Evolutionary conservation across 35 echinoderm and acorn worm species (phyloP).

Genomic region (Acanthaster planci): DNA sequence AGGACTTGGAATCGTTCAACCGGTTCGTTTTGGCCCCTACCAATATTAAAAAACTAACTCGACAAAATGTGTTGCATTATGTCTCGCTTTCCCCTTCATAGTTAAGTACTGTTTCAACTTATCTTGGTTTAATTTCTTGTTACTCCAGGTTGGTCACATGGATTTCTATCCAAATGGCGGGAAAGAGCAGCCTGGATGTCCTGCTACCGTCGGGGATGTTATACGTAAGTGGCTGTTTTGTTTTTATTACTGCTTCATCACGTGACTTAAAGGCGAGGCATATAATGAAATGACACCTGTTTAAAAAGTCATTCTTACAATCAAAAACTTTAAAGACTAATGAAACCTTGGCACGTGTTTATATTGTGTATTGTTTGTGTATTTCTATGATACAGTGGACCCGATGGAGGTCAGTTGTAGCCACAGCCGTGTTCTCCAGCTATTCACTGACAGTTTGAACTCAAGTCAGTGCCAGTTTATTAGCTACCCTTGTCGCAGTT

Average conservation of each 20-base stretch:
- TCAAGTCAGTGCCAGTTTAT: slow-evolving; percentile 32
- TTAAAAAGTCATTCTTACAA: too few relatives aligned
- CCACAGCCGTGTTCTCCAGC: slow-evolving; percentile 35
- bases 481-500: slow-evolving; percentile 55
- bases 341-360: too few relatives aligned
- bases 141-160: slow-evolving; percentile 50
- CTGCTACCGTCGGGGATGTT: slow-evolving; percentile 7
- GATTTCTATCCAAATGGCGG: slow-evolving; percentile 93
- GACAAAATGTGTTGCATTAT: not conserved
- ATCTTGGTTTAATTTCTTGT: not conserved
- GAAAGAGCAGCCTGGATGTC: slow-evolving; percentile 73
- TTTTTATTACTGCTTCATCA: not conserved
- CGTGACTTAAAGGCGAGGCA: too few relatives aligned
- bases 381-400: too few relatives aligned
- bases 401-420: slow-evolving; percentile 39
- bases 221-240: not conserved
- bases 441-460: slow-evolving; percentile 64
- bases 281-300: too few relatives aligned
- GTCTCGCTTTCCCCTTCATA: too few relatives aligned
- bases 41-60: not conserved
- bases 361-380: too few relatives aligned
- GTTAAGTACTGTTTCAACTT: not conserved
- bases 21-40: slow-evolving; percentile 2
- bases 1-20: slow-evolving; percentile 16
- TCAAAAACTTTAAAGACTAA: too few relatives aligned